Conservation (phyloP, 2,888 invertebrate genomes). For the Argyresthia albistria region DNA sequence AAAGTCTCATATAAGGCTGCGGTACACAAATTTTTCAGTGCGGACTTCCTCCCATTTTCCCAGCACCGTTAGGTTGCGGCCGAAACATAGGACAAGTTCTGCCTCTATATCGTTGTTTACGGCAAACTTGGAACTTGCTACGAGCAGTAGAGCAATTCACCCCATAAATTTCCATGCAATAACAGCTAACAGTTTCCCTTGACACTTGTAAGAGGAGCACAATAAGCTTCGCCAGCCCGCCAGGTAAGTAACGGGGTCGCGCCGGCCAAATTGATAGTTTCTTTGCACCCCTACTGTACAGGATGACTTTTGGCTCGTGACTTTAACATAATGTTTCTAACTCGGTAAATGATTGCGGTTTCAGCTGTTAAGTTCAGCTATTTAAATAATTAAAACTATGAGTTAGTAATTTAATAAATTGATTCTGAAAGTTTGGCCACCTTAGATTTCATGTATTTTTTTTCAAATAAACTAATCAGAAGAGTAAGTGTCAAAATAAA, state of each 20-base stretch:
- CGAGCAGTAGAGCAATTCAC: constrained; percentile 58
- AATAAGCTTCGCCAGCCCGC: constrained; percentile 43
- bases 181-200: constrained; percentile 63
- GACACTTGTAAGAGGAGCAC: constrained; percentile 60
- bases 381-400: too few relatives aligned
- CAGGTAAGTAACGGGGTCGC: constrained; percentile 17
- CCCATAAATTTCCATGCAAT: constrained; percentile 65
- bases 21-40: constrained; percentile 41
- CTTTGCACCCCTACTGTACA: background rate
- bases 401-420: too few relatives aligned
- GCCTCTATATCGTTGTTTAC: constrained; percentile 58
- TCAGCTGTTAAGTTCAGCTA: too few relatives aligned
- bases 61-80: constrained; percentile 43
- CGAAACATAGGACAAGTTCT: constrained; percentile 56
- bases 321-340: too few relatives aligned
- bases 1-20: constrained; percentile 39
- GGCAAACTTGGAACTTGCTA: constrained; percentile 56
- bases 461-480: too few relatives aligned
- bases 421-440: too few relatives aligned
- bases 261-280: constrained; percentile 1
- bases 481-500: too few relatives aligned
- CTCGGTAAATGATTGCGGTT: too few relatives aligned
- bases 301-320: too few relatives aligned
- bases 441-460: too few relatives aligned
- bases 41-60: constrained; percentile 44